Base-by-base conservation (phyloP, 1,140 invertebrate species). In the Popillia japonica region DNA sequence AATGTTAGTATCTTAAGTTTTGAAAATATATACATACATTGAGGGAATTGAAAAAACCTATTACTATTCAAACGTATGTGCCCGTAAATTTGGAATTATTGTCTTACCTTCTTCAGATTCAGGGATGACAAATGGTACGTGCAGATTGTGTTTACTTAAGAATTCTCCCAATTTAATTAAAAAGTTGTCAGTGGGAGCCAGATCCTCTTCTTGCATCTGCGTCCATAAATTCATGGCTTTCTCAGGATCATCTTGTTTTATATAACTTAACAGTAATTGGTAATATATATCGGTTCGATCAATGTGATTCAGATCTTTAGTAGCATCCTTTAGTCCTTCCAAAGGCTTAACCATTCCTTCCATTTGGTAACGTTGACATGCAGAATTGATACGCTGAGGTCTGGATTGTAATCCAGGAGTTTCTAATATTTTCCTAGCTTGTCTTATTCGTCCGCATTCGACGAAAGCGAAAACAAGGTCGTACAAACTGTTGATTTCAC, bases 361-460 rank as follows among this genome's bases (percentile, higher is more conserved):
- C 75, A 83, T 80, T 78, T 81, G 81, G 42, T 82, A 84, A 20
- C 89, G 87, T 80, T 91, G 87, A 83, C 91, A 92, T 10, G 88
- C 88, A 27, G 77, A 84, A 79, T 89, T 89, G 22, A 93, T 87
- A 68, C 90, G 88, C 72, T 91, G 87, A 23, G 89, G 88, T 81
- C 90, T 84, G 0, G 89, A 90, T 48, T 92, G 88, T 75, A 94
- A 84, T 6, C 93, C 94, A 0, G 93, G 93, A 0, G 93, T 95
- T 83, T 95, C 93, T 7, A 97, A 86, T 79, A 97, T 94, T 85
- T 94, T 95, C 61, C 92, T 88, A 0, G 95, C 95, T 85, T 96
- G 94, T 68, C 91, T 87, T 22, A 94, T 84, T 61, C 93, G 88
- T 0, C 93, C 93, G 82, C 92, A 93, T 83, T 96, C 94, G 9